A percentile compares a stretch with the other conserved stretches of the same genome.
phyloP scores from a whole-genome alignment of 2,797 vertebrate species.

The Labeo calbasu region DNA sequence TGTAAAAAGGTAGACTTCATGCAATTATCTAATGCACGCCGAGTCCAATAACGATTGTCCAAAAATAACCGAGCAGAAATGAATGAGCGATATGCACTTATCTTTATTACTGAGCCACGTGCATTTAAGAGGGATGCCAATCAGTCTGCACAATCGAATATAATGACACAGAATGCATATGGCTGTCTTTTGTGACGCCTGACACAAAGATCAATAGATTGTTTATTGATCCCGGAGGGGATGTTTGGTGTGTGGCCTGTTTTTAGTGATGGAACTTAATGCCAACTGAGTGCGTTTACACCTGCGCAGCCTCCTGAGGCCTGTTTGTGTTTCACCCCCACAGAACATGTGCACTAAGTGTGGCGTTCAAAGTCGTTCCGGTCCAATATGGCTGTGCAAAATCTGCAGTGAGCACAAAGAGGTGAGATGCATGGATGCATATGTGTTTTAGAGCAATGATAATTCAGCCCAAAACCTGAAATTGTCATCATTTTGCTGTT shows the following conservation, averaged over 20 bases:
- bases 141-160: constrained; percentile 2
- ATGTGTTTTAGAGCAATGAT: not conserved
- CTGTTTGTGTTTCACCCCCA: constrained; percentile 14
- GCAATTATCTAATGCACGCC: constrained; percentile 33
- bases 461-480: not conserved
- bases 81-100: constrained; percentile 35
- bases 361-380: constrained; percentile 80
- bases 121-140: constrained; percentile 22
- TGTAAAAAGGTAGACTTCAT: constrained; percentile 87
- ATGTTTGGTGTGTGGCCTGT: constrained; percentile 39
- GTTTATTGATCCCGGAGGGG: constrained; percentile 34
- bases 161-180: not conserved
- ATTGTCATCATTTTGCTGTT: not conserved
- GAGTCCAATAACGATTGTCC: constrained; percentile 6
- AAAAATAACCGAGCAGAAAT: constrained; percentile 35
- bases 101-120: constrained; percentile 34
- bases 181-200: not conserved
- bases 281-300: constrained; percentile 51
- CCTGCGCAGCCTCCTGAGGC: constrained; percentile 46
- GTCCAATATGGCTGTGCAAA: constrained; percentile 88
- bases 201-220: constrained; percentile 43
- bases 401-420: constrained; percentile 94
- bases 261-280: constrained; percentile 48
- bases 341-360: constrained; percentile 94
- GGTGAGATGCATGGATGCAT: constrained; percentile 75